Evolutionary conservation across 2,113 vertebrate genomes (phyloP).

Genomic region (Rhinichthys klamathensis): DNA sequence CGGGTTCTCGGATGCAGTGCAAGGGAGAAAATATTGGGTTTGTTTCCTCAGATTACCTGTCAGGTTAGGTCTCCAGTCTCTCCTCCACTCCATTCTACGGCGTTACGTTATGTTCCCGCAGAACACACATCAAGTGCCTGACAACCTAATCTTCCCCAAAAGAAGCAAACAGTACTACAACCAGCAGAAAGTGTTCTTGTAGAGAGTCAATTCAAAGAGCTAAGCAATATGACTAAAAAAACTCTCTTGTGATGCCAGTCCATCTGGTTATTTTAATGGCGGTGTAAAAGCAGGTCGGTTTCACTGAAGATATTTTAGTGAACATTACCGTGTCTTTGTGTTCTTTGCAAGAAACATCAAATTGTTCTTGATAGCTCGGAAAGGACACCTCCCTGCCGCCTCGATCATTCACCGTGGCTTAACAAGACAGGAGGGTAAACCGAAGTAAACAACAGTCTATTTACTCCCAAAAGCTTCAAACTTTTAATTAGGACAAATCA

Average conservation of each 20-base stretch:
- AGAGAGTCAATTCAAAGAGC: slow-evolving; percentile 44
- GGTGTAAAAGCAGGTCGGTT: not conserved
- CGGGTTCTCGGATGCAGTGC: slow-evolving; percentile 37
- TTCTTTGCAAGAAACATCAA: not conserved
- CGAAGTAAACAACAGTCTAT: slow-evolving; percentile 46
- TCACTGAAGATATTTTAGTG: not conserved
- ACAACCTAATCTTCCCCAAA: slow-evolving; percentile 61
- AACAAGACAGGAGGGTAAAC: slow-evolving; percentile 43
- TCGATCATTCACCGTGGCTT: slow-evolving; percentile 38
- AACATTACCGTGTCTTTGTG: not conserved
- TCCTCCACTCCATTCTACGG: slow-evolving; percentile 36
- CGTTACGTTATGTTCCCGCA: slow-evolving; percentile 55
- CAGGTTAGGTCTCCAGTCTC: slow-evolving; percentile 56
- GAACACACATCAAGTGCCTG: slow-evolving; percentile 56
- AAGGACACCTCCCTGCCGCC: not conserved
- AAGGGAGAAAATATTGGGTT: slow-evolving; percentile 57
- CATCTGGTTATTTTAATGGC: slow-evolving; percentile 39
- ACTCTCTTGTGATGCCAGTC: slow-evolving; percentile 37
- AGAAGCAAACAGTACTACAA: slow-evolving; percentile 54
- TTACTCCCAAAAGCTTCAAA: slow-evolving; percentile 49
- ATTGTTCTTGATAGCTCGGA: not conserved
- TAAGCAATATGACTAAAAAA: slow-evolving; percentile 51
- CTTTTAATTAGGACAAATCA: slow-evolving; percentile 62
- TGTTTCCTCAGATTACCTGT: slow-evolving; percentile 59
- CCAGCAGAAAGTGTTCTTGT: slow-evolving; percentile 37